Conservation (phyloP, 2,888 invertebrate species). For the Teinopalpus imperialis region DNA sequence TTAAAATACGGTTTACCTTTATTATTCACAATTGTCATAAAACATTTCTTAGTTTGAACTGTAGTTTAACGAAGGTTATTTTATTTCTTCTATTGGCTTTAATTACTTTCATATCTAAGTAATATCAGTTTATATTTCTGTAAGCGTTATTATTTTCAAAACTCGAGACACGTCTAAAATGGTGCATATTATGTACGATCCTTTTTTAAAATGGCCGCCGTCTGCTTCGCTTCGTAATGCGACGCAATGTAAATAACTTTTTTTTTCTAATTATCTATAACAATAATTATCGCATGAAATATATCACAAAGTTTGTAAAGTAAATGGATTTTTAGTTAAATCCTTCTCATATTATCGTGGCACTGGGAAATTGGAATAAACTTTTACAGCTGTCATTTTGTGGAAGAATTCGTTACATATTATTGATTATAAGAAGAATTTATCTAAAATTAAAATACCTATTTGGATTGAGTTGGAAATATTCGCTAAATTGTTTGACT, state of each 20-base stretch:
- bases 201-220: neutral
- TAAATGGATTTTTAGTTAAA: conserved; percentile 8
- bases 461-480: no score
- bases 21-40: conserved; percentile 17
- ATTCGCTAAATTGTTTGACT: conserved; percentile 1
- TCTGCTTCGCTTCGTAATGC: conserved; percentile 2
- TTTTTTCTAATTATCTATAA: conserved; percentile 2
- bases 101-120: conserved; percentile 1
- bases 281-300: conserved; percentile 9
- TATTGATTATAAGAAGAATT: conserved; percentile 1
- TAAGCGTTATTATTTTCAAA: conserved; percentile 4
- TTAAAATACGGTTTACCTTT: conserved; percentile 5
- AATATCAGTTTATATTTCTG: conserved; percentile 9
- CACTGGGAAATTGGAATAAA: neutral
- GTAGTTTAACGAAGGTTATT: neutral
- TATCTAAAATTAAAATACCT: no score
- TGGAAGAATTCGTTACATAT: no score
- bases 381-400: no score
- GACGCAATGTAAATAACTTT: conserved; percentile 5
- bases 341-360: neutral
- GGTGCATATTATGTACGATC: conserved; percentile 10
- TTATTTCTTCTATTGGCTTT: neutral
- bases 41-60: conserved; percentile 10
- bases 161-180: neutral
- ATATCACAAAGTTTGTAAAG: conserved; percentile 13